Conservation (phyloP, 2,888 invertebrate genomes). For the Nezara viridula region DNA sequence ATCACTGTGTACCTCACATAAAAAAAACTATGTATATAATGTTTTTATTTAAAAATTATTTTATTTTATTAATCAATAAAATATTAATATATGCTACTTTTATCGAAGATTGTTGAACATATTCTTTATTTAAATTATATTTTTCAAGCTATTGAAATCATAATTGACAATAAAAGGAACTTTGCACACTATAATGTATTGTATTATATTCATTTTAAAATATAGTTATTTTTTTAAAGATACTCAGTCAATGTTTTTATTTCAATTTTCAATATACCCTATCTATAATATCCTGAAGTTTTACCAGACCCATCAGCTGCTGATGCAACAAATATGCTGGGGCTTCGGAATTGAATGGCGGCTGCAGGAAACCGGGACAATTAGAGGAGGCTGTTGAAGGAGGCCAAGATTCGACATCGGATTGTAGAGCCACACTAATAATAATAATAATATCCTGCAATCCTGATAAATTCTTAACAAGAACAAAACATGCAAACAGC, state of each 20-base stretch:
- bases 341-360: too few relatives aligned
- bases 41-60: background rate
- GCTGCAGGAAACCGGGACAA: too few relatives aligned
- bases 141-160: background rate
- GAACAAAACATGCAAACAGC: too few relatives aligned
- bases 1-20: background rate
- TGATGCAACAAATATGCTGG: too few relatives aligned
- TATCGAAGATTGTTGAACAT: background rate
- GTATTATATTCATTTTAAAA: background rate
- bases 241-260: background rate
- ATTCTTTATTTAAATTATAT: background rate
- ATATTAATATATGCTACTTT: background rate
- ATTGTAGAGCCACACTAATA: too few relatives aligned
- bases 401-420: too few relatives aligned
- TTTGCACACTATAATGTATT: background rate
- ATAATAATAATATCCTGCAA: too few relatives aligned
- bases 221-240: constrained; percentile 6
- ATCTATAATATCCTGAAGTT: too few relatives aligned
- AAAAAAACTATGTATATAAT: background rate
- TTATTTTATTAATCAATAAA: background rate
- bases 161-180: background rate
- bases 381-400: too few relatives aligned
- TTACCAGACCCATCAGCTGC: too few relatives aligned
- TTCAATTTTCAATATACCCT: too few relatives aligned
- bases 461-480: too few relatives aligned